Evolutionary conservation across 2,888 invertebrate genomes (phyloP).

Genomic region (Megastigmus dorsalis): DNA sequence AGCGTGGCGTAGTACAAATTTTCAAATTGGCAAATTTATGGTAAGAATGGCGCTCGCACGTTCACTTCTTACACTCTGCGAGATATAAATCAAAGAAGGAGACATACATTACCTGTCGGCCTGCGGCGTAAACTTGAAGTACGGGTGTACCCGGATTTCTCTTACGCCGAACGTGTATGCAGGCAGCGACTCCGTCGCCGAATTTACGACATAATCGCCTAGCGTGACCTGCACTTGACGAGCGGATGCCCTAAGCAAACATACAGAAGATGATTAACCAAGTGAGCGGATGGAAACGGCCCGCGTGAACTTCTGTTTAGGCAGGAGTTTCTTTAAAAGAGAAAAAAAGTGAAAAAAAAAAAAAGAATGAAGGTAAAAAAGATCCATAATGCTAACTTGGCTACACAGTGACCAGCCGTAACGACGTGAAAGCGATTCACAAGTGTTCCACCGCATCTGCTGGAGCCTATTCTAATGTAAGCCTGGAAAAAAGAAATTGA

Average conservation of each 20-base stretch:
- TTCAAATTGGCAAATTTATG: conserved; percentile 27
- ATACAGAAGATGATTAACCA: conserved; percentile 17
- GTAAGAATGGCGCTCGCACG: not conserved
- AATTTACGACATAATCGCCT: conserved; percentile 95
- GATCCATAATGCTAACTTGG: conserved; percentile 76
- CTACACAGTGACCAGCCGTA: conserved; percentile 95
- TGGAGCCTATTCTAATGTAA: conserved; percentile 94
- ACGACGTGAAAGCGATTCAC: conserved; percentile 94
- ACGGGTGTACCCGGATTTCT: conserved; percentile 92
- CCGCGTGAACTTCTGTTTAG: no score
- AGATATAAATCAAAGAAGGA: conserved; percentile 29
- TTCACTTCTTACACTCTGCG: not conserved
- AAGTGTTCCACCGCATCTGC: conserved; percentile 94
- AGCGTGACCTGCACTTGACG: conserved; percentile 93
- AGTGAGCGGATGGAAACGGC: not conserved
- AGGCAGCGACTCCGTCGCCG: conserved; percentile 91
- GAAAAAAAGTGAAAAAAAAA: not conserved
- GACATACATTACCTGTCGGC: conserved; percentile 78
- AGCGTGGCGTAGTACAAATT: no score
- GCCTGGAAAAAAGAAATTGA: conserved; percentile 74
- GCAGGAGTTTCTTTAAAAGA: no score
- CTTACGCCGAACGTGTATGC: conserved; percentile 95
- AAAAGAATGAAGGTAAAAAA: not conserved
- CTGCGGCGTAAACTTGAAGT: conserved; percentile 94
- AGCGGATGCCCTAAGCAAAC: conserved; percentile 82